Evolutionary conservation across 2,888 invertebrate genomes (phyloP), one percentile per base, ranked within the genome.

Genomic region (Lithosia quadra): DNA sequence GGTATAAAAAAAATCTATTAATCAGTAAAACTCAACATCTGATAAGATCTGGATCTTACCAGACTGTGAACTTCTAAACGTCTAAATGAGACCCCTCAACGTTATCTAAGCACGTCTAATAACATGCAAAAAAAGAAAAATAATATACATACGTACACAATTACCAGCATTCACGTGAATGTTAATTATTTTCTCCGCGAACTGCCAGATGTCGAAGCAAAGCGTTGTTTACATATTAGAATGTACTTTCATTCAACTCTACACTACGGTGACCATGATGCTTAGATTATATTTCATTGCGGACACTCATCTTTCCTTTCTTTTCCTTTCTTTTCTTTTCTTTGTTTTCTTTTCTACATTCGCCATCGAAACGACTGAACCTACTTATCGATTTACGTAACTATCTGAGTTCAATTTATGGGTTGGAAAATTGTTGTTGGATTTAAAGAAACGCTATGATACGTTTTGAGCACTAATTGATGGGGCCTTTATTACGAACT

Each of bases 171-270:
- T 33, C 28, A 28, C 28, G 5, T 73, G 67, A 73, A 69, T 69
- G 65, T 68, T 75, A 72, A 69, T 49, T 63, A 53, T 80, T 75
- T 79, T 81, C 81, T 78, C 71, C 70, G n/a, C 43, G 7, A 53
- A 10, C 69, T 72, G 53, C 49, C 72, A 80, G 80, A 70, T 79
- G 81, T 73, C 72, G 66, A 21, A 60, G 64, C 60, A 55, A n/a
- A 49, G 63, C 72, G 68, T 56, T 70, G 69, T 69, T 72, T 73
- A 75, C 76, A 75, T 74, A 73, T 80, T 74, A 80, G 82, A 83
- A 84, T 84, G 84, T 86, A 86, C 85, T 87, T 90, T 88, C 88
- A 86, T 88, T 86, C 87, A 88, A 85, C 83, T 84, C 78, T 78
- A 75, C 68, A 60, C 58, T 78, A 65, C 0, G 64, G 84, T 87